Percentiles rank a stretch among this genome's conserved stretches.
phyloP scores from a whole-genome alignment of 1,140 invertebrate species.

The Philopotamus ludificatus region DNA sequence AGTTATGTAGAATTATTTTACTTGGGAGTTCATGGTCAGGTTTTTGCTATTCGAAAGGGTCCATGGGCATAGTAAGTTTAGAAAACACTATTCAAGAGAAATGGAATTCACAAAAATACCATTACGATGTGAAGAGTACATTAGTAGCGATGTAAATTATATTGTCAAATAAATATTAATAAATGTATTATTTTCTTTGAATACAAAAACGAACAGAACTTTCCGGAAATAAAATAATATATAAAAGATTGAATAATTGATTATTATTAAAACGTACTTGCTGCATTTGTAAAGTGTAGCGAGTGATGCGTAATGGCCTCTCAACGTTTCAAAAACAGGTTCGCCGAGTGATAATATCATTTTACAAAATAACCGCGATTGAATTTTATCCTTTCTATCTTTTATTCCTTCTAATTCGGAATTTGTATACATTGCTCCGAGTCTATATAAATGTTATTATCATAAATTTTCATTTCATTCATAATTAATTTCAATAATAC shows the following conservation, averaged over 20 bases:
- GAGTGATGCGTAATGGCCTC: constrained; percentile 77
- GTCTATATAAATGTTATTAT: constrained; percentile 48
- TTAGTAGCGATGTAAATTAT: background rate
- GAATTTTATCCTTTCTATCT: constrained; percentile 81
- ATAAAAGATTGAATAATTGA: background rate
- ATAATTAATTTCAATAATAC: background rate
- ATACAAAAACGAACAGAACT: background rate
- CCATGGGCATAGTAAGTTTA: no score
- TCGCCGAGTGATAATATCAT: constrained; percentile 74
- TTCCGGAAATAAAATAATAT: background rate
- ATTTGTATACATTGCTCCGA: constrained; percentile 79
- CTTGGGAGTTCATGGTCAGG: no score
- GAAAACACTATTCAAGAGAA: no score
- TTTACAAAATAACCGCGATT: constrained; percentile 79
- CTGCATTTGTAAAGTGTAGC: constrained; percentile 71
- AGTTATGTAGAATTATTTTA: no score
- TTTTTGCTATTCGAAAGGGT: no score
- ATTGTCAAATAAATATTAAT: background rate
- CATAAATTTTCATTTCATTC: background rate
- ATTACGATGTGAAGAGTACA: background rate
- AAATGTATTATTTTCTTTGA: background rate
- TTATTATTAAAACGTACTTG: constrained; percentile 50
- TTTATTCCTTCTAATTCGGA: constrained; percentile 72
- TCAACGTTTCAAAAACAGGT: constrained; percentile 65
- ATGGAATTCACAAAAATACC: background rate